phyloP scores from a whole-genome alignment of 2,797 vertebrate species.

The Gastrophryne carolinensis region DNA sequence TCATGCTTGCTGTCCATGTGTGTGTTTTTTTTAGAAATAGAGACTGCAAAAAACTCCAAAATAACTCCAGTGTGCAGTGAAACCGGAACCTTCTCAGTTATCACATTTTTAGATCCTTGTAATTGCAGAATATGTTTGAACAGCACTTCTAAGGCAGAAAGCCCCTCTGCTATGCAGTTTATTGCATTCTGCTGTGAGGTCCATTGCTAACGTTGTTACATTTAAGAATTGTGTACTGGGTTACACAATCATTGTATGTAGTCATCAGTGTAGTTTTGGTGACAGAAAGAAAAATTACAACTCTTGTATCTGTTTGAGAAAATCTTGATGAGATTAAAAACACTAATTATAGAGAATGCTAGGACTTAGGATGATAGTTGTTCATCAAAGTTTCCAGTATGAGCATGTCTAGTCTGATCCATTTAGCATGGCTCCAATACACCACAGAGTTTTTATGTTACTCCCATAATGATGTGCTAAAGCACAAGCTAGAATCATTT shows the following conservation, averaged over 20 bases:
- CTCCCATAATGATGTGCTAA: too few species aligned
- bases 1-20: constrained; percentile 3
- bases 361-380: too few species aligned
- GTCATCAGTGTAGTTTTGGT: too few species aligned
- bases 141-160: not conserved
- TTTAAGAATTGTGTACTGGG: not conserved
- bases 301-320: too few species aligned
- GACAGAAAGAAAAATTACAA: too few species aligned
- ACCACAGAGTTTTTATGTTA: too few species aligned
- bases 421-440: too few species aligned
- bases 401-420: too few species aligned
- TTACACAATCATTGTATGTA: not conserved
- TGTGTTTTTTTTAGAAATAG: not conserved
- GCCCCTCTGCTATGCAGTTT: not conserved
- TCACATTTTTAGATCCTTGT: not conserved
- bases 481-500: too few species aligned
- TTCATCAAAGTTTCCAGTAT: too few species aligned
- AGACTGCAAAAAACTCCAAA: not conserved
- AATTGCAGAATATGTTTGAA: constrained; percentile 22
- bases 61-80: not conserved
- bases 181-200: not conserved
- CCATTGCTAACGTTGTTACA: not conserved
- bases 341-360: too few species aligned
- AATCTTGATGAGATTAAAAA: too few species aligned
- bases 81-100: not conserved